Evolutionary conservation across 2,797 vertebrate species (phyloP).

Genomic region (Natrix natrix): DNA sequence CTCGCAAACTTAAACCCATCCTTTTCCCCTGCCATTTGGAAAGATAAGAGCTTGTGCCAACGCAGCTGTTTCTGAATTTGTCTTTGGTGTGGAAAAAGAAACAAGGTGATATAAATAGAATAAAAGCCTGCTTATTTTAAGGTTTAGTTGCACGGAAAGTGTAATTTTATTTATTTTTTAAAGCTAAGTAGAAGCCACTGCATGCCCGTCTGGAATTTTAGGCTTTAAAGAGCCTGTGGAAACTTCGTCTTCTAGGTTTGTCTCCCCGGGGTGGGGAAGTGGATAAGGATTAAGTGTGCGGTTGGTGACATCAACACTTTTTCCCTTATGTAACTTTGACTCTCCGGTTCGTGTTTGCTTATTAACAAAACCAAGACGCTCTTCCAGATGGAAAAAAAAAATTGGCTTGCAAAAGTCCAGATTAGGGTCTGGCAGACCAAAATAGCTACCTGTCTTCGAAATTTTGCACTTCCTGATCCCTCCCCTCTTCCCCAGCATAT

Average conservation of each 20-base stretch:
- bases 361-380: background rate
- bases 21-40: background rate
- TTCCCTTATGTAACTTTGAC: background rate
- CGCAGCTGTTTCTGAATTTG: conserved; percentile 33
- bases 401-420: background rate
- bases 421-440: background rate
- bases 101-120: conserved; percentile 57
- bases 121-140: conserved; percentile 51
- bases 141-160: conserved; percentile 29
- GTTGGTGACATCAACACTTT: background rate
- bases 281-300: background rate
- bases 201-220: background rate
- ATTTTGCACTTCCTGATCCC: background rate
- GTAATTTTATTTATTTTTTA: background rate
- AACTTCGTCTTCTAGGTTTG: background rate
- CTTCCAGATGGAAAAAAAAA: background rate
- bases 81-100: conserved; percentile 35
- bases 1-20: background rate
- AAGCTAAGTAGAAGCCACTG: background rate
- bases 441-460: background rate
- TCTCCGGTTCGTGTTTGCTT: background rate
- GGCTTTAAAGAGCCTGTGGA: background rate
- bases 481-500: background rate
- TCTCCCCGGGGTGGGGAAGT: background rate
- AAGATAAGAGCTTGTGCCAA: background rate